Percentiles rank a stretch among this genome's conserved stretches.
These are phyloP conservation scores for Spongia lamella DNA, from an alignment of 37 sponge, comb jelly and placozoan species.

Conservation along the genomic window DNA sequence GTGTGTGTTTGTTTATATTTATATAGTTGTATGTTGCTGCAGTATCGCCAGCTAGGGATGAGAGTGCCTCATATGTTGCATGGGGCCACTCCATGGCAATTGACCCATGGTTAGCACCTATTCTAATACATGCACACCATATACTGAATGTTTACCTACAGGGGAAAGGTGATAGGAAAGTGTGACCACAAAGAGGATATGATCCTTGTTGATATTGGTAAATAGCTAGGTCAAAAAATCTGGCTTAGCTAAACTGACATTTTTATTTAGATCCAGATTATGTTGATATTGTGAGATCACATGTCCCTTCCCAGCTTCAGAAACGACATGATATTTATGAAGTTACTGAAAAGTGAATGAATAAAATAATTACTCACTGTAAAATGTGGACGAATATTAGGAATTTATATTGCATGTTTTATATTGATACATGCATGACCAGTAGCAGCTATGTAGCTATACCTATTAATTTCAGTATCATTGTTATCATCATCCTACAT, in stretches of 20 bases:
- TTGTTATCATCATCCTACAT: no score
- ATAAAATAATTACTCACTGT: no score
- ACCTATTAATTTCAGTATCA: no score
- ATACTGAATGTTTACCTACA: not conserved
- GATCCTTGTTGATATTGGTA: conserved; percentile 25
- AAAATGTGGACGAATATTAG: no score
- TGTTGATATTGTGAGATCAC: conserved; percentile 31
- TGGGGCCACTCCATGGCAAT: conserved; percentile 83
- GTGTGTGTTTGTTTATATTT: no score
- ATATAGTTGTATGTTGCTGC: conserved; percentile 61
- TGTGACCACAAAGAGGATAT: conserved; percentile 23
- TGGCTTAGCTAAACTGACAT: no score
- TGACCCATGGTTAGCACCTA: conserved; percentile 74
- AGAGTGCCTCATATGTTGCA: conserved; percentile 65
- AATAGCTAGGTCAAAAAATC: no score
- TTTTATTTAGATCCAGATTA: conserved; percentile 57
- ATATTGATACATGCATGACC: no score
- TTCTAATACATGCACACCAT: not conserved
- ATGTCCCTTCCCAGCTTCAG: conserved; percentile 57
- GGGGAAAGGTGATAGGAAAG: conserved; percentile 39
- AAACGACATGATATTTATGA: conserved; percentile 47
- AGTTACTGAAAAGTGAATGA: no score
- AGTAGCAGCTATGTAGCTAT: no score
- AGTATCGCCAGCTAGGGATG: conserved; percentile 81
- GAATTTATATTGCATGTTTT: no score